A percentile compares a stretch with the other conserved stretches of the same genome.
Conservation (phyloP, 1,140 invertebrate genomes). For the Temnothorax longispinosus region DNA sequence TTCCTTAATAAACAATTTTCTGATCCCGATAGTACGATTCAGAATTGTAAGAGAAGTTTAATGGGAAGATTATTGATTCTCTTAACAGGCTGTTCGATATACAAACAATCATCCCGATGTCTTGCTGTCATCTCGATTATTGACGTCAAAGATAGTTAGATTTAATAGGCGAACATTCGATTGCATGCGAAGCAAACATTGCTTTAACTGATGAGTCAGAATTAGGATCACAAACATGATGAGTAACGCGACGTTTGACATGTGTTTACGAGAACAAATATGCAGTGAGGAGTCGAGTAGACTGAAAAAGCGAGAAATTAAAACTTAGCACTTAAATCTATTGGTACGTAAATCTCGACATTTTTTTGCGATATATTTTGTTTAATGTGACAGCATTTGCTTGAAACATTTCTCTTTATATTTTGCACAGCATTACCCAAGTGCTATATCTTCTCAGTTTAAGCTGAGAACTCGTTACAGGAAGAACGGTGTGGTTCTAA, state of each 20-base stretch:
- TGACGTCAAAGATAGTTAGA: not conserved
- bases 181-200: not conserved
- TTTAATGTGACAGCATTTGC: not conserved
- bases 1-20: not conserved
- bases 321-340: not conserved
- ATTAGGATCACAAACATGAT: slow-evolving; percentile 30
- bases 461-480: too few relatives aligned
- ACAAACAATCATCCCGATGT: not conserved
- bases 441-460: too few relatives aligned
- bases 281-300: not conserved
- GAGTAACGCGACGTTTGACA: not conserved
- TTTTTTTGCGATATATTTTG: not conserved
- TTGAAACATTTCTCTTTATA: not conserved
- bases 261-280: not conserved
- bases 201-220: slow-evolving; percentile 21
- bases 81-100: not conserved
- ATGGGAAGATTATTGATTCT: not conserved
- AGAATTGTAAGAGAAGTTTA: not conserved
- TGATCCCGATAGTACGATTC: not conserved
- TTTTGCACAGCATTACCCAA: not conserved
- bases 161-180: not conserved
- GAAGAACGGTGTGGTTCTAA: too few relatives aligned
- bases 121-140: not conserved
- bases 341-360: not conserved
- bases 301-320: not conserved